Evolutionary conservation across 2,797 vertebrate genomes (phyloP).

Genomic region (Aotus griseimembra): DNA sequence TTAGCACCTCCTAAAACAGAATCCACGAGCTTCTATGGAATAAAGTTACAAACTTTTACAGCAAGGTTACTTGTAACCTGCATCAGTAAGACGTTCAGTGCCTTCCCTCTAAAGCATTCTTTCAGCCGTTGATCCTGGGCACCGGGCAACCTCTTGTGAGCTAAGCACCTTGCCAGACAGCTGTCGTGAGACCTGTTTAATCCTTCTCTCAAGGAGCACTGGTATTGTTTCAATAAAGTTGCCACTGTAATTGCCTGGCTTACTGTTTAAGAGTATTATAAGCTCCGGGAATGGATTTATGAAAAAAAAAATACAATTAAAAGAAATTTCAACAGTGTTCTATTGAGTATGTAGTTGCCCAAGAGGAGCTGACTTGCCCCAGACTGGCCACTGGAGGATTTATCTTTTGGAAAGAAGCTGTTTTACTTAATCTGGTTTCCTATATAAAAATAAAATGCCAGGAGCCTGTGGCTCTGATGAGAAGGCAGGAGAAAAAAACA

Average conservation of each 20-base stretch:
- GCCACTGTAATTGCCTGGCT: constrained; percentile 85
- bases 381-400: constrained; percentile 52
- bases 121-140: constrained; percentile 80
- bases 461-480: constrained; percentile 6
- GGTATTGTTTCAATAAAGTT: constrained; percentile 86
- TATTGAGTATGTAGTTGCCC: constrained; percentile 72
- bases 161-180: constrained; percentile 83
- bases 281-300: constrained; percentile 82
- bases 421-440: constrained; percentile 67
- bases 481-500: constrained; percentile 15
- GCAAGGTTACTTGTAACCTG: constrained; percentile 76
- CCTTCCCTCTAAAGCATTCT: constrained; percentile 80
- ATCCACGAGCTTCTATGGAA: constrained; percentile 71
- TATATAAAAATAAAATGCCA: constrained; percentile 52
- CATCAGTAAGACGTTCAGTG: constrained; percentile 72
- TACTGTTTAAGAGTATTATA: constrained; percentile 87
- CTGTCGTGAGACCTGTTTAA: constrained; percentile 81
- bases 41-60: constrained; percentile 73
- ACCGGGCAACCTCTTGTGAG: constrained; percentile 79
- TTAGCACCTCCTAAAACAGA: constrained; percentile 74
- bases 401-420: constrained; percentile 31
- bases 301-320: constrained; percentile 76
- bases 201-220: constrained; percentile 80
- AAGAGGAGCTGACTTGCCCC: constrained; percentile 63
- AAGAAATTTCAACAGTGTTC: constrained; percentile 79